Evolutionary conservation across 2,797 vertebrate genomes (phyloP), one percentile per base, ranked within the genome.

Genomic region (Oreochromis grahami): DNA sequence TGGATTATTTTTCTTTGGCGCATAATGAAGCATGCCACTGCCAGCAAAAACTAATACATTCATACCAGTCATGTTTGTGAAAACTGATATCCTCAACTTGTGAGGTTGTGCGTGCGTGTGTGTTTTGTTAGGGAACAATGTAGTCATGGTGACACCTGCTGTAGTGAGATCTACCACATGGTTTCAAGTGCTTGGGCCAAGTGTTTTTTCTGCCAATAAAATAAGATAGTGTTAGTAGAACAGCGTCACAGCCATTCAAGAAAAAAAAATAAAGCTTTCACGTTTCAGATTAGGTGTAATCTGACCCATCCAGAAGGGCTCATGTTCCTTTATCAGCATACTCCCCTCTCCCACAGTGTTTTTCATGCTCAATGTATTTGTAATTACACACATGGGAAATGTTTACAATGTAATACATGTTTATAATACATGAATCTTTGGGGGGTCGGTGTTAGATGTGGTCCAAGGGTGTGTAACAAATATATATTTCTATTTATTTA

Each of bases 101-200:
- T 1, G 0, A 7, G 43, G 32, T 63, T 48, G 14, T 48, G 14
- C 1, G 2, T 72, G 68, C 2, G 0, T 1, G 6, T 48, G 19
- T 43, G 13, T 43, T 68, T 68, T 24, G 13, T 56, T 14, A 15
- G 10, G 4, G 53, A 13, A 29, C 12, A 56, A 15, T 56, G 70
- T 29, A 50, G 70, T 32, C 70, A 12, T 50, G 24, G 43, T 12
- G 26, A 74, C 17, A 19, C 26, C 43, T 48, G 5, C 43, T 19
- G 10, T 74, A 32, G 4, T 74, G 7, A 50, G 10, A 74, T 32
- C 68, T 19, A 29, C 24, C 26, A 34, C 26, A 74, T 32, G 11
- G 17, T 74, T 74, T 32, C 11, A n/a, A 34, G 45, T 50, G 70
- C 45, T 34, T 72, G 17, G 15, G 43, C 26, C 68, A 32, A 1